These are phyloP conservation scores for Xestia xanthographa DNA, from an alignment of 2,888 invertebrate genomes.

Conservation along the genomic window DNA sequence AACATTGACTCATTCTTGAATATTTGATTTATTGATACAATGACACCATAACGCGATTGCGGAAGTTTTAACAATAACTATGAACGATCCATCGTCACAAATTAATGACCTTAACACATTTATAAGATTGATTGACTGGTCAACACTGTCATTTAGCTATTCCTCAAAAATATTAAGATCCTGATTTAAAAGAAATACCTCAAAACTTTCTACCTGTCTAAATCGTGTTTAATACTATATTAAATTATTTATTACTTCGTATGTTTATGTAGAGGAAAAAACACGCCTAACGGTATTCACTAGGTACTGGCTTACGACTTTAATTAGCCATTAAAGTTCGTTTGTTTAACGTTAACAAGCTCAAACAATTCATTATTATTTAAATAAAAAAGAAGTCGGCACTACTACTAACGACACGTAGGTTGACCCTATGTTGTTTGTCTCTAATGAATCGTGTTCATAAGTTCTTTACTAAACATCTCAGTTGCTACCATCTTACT, in stretches of 20 bases:
- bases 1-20: slow-evolving; percentile 14
- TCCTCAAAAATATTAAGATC: slow-evolving; percentile 11
- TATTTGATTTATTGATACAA: slow-evolving; percentile 33
- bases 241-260: not conserved
- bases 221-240: not conserved
- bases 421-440: not conserved
- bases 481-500: not conserved
- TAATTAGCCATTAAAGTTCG: slow-evolving; percentile 15
- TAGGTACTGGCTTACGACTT: not conserved
- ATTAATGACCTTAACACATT: slow-evolving; percentile 24
- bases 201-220: not conserved
- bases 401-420: not conserved
- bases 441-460: slow-evolving; percentile 11
- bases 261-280: slow-evolving; percentile 2
- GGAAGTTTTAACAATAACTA: slow-evolving; percentile 42
- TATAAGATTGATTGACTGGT: slow-evolving; percentile 3
- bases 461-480: not conserved
- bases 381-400: not conserved
- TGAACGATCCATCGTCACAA: not conserved
- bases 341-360: slow-evolving; percentile 27
- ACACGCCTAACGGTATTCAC: not conserved
- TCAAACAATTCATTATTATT: slow-evolving; percentile 24
- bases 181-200: not conserved
- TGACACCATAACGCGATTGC: slow-evolving; percentile 21
- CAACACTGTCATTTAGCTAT: slow-evolving; percentile 1